These are phyloP conservation scores for Pandemis corylana DNA, from an alignment of 2,888 invertebrate genomes.

Conservation along the genomic window DNA sequence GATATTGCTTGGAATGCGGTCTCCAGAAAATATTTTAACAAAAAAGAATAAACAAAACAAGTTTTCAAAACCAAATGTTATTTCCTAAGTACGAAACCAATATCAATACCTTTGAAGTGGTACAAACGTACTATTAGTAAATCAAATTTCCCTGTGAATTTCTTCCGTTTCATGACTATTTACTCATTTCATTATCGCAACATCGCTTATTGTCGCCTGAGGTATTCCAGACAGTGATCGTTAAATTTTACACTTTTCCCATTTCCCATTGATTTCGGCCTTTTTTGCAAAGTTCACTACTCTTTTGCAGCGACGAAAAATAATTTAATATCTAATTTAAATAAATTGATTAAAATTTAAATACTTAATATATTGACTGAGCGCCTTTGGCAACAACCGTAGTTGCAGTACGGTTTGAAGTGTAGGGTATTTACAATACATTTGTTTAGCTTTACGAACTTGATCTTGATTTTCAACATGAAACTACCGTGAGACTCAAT, in stretches of 20 bases:
- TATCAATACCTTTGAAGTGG: neutral
- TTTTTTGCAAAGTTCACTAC: slow-evolving; percentile 20
- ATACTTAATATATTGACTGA: neutral
- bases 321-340: neutral
- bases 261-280: slow-evolving; percentile 14
- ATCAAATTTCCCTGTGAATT: slow-evolving; percentile 4
- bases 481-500: no score
- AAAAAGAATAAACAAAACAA: neutral
- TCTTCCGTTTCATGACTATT: slow-evolving; percentile 18
- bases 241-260: slow-evolving; percentile 29
- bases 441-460: no score
- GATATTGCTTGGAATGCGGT: neutral
- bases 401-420: no score
- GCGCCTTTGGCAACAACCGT: no score
- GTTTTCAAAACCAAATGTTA: neutral
- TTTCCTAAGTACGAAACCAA: neutral
- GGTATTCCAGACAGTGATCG: slow-evolving; percentile 20
- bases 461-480: no score
- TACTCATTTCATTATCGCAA: slow-evolving; percentile 22
- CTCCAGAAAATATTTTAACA: neutral
- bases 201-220: slow-evolving; percentile 28
- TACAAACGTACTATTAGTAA: neutral
- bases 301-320: neutral
- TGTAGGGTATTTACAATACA: no score
- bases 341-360: neutral